Conservation (phyloP, 2,888 invertebrate genomes). For the Timema cristinae region DNA sequence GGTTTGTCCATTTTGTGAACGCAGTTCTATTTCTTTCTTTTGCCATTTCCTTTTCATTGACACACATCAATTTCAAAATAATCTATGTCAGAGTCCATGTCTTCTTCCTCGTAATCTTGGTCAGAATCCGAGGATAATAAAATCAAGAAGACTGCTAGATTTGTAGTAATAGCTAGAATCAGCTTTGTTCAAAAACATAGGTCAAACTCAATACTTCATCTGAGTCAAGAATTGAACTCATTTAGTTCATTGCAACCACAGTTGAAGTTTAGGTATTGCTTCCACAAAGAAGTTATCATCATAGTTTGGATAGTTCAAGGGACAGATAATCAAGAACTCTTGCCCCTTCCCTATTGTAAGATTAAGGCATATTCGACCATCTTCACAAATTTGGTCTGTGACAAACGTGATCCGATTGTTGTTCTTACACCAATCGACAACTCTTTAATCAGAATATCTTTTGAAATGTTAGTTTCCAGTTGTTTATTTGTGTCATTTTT, state of each 20-base stretch:
- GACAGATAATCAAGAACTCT: slow-evolving; percentile 28
- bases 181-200: slow-evolving; percentile 29
- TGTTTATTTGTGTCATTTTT: no score
- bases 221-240: slow-evolving; percentile 32
- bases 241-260: slow-evolving; percentile 35
- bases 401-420: slow-evolving; percentile 15
- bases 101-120: slow-evolving; percentile 19
- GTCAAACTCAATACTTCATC: slow-evolving; percentile 24
- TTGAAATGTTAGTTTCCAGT: no score
- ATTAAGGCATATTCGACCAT: slow-evolving; percentile 29
- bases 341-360: slow-evolving; percentile 27
- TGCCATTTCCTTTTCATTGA: slow-evolving; percentile 32
- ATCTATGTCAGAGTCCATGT: slow-evolving; percentile 27
- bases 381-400: slow-evolving; percentile 24
- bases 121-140: slow-evolving; percentile 27
- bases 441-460: no score
- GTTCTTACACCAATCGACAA: neutral
- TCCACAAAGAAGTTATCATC: slow-evolving; percentile 34
- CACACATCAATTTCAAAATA: slow-evolving; percentile 28
- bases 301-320: slow-evolving; percentile 30
- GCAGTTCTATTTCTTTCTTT: slow-evolving; percentile 30
- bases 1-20: slow-evolving; percentile 30
- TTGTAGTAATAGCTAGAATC: slow-evolving; percentile 22
- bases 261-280: slow-evolving; percentile 28
- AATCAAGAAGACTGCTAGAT: slow-evolving; percentile 18